Percentiles rank a stretch among this genome's conserved stretches.
Evolutionary conservation across 2,113 vertebrate species (phyloP).

Genomic region (Oncorhynchus masou): DNA sequence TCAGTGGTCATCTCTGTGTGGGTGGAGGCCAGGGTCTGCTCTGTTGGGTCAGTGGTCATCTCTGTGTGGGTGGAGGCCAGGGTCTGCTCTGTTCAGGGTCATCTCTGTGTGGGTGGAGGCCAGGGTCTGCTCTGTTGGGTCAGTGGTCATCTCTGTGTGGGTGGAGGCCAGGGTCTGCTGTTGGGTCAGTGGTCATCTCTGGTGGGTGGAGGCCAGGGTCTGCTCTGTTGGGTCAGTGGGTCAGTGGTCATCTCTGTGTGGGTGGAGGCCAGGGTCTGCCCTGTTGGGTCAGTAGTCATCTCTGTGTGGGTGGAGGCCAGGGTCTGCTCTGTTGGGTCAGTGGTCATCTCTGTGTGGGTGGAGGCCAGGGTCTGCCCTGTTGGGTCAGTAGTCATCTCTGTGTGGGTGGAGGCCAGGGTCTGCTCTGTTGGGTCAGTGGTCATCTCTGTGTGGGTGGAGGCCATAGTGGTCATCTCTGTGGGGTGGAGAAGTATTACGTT

Average conservation of each 20-base stretch:
- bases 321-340: too few species aligned
- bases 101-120: conserved; percentile 79
- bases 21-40: conserved; percentile 79
- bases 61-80: conserved; percentile 41
- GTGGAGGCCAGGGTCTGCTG: conserved; percentile 53
- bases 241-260: too few species aligned
- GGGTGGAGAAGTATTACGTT: too few species aligned
- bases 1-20: conserved; percentile 73
- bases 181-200: too few species aligned
- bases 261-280: too few species aligned
- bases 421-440: conserved; percentile 61
- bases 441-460: conserved; percentile 78
- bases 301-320: too few species aligned
- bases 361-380: too few species aligned
- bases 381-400: too few species aligned
- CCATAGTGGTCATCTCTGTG: conserved; percentile 68
- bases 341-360: too few species aligned
- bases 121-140: conserved; percentile 68
- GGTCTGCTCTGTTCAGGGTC: conserved; percentile 55
- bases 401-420: conserved; percentile 45
- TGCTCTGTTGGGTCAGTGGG: conserved; percentile 47
- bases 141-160: conserved; percentile 71
- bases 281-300: too few species aligned
- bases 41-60: too few species aligned
- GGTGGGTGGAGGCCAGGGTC: conserved; percentile 57